Evolutionary conservation across 2,113 vertebrate genomes (phyloP).

Genomic region (Typhlomys cinereus): DNA sequence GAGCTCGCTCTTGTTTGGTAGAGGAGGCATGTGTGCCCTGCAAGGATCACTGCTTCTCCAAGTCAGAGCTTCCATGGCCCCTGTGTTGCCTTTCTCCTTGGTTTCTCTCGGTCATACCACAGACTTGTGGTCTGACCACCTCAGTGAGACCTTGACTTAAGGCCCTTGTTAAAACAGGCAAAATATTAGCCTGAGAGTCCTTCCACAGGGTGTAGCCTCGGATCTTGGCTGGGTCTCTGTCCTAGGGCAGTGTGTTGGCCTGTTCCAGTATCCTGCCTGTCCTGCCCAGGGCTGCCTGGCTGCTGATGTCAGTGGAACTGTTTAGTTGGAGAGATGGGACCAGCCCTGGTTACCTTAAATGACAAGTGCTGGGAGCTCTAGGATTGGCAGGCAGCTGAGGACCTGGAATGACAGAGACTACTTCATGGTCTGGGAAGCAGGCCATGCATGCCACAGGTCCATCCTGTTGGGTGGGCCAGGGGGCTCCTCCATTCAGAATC

Average conservation of each 20-base stretch:
- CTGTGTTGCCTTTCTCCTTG: background rate
- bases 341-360: background rate
- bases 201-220: background rate
- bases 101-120: background rate
- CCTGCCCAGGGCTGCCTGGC: background rate
- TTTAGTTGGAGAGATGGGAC: background rate
- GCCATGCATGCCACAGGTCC: background rate
- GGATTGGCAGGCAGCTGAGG: background rate
- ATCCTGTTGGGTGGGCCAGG: background rate
- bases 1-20: conserved; percentile 19
- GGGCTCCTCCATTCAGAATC: background rate
- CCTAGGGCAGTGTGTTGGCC: background rate
- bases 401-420: background rate
- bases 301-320: background rate
- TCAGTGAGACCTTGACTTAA: background rate
- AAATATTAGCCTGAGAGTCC: background rate
- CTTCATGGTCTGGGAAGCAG: background rate
- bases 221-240: background rate
- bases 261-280: background rate
- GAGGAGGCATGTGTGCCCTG: background rate
- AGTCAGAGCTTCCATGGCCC: background rate
- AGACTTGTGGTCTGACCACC: background rate
- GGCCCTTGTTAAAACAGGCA: background rate
- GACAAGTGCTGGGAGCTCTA: background rate
- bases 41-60: background rate